phyloP scores from a whole-genome alignment of 2,888 invertebrate species.

The Galerucella nymphaeae region DNA sequence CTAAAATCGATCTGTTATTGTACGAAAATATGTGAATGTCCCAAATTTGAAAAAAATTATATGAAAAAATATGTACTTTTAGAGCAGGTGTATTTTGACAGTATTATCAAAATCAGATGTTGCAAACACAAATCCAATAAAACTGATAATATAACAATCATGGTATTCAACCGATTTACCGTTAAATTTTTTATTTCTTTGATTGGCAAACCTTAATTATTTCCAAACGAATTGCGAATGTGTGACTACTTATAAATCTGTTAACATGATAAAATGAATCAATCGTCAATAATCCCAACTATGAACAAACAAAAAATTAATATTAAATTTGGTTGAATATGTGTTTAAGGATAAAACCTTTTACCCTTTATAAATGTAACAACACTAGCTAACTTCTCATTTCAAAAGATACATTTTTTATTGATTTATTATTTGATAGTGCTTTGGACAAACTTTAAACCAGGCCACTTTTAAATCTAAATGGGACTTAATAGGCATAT shows the following conservation, averaged over 20 bases:
- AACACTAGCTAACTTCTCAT: too few species aligned
- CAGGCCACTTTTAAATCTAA: too few species aligned
- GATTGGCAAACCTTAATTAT: slow-evolving; percentile 30
- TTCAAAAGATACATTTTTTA: too few species aligned
- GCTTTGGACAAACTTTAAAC: too few species aligned
- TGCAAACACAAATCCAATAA: too few species aligned
- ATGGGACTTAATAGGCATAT: too few species aligned
- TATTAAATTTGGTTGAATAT: not conserved
- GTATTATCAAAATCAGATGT: not conserved
- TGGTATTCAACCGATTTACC: not conserved
- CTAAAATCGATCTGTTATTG: not conserved
- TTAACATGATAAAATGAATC: not conserved
- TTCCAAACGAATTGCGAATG: slow-evolving; percentile 17
- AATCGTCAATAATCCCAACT: not conserved
- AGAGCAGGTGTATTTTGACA: not conserved
- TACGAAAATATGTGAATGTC: not conserved
- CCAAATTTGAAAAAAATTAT: not conserved
- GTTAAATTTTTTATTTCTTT: not conserved
- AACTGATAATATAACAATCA: too few species aligned
- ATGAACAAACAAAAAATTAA: not conserved
- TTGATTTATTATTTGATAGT: too few species aligned
- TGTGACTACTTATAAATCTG: slow-evolving; percentile 11
- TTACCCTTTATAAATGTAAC: too few species aligned
- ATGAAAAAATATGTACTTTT: not conserved
- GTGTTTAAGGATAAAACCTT: not conserved